Percentiles rank a stretch among this genome's conserved stretches.
These are phyloP conservation scores for Cantharis lateralis DNA, from an alignment of 2,888 invertebrate species.

Conservation along the genomic window DNA sequence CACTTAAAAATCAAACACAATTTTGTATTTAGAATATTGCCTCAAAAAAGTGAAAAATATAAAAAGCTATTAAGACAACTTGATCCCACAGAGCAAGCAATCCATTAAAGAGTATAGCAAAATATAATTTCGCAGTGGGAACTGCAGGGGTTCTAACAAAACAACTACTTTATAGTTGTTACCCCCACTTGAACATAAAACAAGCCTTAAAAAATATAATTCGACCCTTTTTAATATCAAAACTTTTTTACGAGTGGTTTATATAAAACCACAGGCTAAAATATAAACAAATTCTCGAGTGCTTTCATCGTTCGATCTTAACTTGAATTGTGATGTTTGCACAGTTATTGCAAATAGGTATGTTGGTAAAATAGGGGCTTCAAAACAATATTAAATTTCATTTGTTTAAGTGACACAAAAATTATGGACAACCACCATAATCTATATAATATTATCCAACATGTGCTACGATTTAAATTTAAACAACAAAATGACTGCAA, in stretches of 20 bases:
- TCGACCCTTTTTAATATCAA: constrained; percentile 21
- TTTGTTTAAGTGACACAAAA: constrained; percentile 34
- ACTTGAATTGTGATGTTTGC: constrained; percentile 15
- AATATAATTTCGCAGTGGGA: constrained; percentile 24
- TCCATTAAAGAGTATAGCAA: constrained; percentile 14
- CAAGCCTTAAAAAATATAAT: constrained; percentile 1
- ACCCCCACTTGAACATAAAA: constrained; percentile 8
- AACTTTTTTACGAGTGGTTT: constrained; percentile 15
- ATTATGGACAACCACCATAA: constrained; percentile 39
- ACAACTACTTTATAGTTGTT: constrained; percentile 19
- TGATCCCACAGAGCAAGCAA: constrained; percentile 16
- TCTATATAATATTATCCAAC: constrained; percentile 45
- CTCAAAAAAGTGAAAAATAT: constrained; percentile 16
- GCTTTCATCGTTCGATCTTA: not conserved
- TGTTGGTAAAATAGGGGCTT: constrained; percentile 3
- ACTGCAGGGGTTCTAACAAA: constrained; percentile 11
- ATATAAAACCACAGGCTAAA: constrained; percentile 1
- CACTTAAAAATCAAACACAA: constrained; percentile 12
- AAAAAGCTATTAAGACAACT: constrained; percentile 18
- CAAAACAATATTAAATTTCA: constrained; percentile 11
- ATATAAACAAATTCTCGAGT: not conserved
- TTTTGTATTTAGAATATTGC: constrained; percentile 11
- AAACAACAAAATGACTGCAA: constrained; percentile 37
- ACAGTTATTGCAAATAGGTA: constrained; percentile 21
- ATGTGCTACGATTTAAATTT: constrained; percentile 50